These are phyloP conservation scores for Drosophila diplacantha DNA, from an alignment of 2,888 invertebrate species.

Conservation along the genomic window DNA sequence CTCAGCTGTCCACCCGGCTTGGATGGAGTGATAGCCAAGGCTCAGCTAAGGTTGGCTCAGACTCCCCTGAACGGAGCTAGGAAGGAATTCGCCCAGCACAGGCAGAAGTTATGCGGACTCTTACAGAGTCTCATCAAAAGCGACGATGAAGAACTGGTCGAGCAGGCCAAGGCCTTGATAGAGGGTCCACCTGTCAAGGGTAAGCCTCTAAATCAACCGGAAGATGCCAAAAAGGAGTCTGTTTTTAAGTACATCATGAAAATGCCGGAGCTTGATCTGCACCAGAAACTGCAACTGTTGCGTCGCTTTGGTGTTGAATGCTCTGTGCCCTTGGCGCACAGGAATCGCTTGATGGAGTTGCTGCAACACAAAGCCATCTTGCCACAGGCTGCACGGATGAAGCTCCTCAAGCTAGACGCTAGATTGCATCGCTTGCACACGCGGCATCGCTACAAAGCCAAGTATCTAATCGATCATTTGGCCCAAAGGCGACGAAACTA, in stretches of 20 bases:
- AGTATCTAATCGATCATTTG: slow-evolving; percentile 64
- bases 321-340: slow-evolving; percentile 53
- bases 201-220: slow-evolving; percentile 14
- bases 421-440: slow-evolving; percentile 59
- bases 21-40: slow-evolving; percentile 74
- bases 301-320: slow-evolving; percentile 73
- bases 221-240: slow-evolving; percentile 39
- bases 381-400: neutral
- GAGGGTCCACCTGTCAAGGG: slow-evolving; percentile 19
- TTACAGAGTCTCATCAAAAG: slow-evolving; percentile 68
- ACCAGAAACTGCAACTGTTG: slow-evolving; percentile 74
- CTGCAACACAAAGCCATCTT: slow-evolving; percentile 49
- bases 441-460: slow-evolving; percentile 74
- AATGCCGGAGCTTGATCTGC: slow-evolving; percentile 72
- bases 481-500: slow-evolving; percentile 47
- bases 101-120: slow-evolving; percentile 63
- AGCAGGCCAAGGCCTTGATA: slow-evolving; percentile 54
- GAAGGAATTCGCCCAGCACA: slow-evolving; percentile 57
- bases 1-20: slow-evolving; percentile 75
- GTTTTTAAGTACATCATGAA: slow-evolving; percentile 65
- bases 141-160: slow-evolving; percentile 65
- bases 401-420: slow-evolving; percentile 42
- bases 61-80: slow-evolving; percentile 59
- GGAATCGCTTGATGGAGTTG: slow-evolving; percentile 55
- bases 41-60: slow-evolving; percentile 64